A percentile compares a stretch with the other conserved stretches of the same genome.
phyloP scores from a whole-genome alignment of 2,888 invertebrate species.

The Xestoiulus laeticollis region DNA sequence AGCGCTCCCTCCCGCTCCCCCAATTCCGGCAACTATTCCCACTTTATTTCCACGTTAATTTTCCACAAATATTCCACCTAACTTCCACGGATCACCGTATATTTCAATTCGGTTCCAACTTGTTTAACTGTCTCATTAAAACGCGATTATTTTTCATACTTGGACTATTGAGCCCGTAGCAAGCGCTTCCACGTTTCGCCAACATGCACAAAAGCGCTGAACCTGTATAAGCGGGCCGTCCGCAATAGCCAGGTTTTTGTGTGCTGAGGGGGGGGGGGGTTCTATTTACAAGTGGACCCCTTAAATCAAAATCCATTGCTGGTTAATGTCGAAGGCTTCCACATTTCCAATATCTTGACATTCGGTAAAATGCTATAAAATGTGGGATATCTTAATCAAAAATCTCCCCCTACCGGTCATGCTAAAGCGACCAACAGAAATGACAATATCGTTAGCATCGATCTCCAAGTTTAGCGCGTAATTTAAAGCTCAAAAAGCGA shows the following conservation, averaged over 20 bases:
- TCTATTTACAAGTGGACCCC: constrained; percentile 13
- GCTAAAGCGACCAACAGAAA: not conserved
- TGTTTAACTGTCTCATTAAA: not conserved
- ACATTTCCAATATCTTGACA: not conserved
- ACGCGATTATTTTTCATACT: not conserved
- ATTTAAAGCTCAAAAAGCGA: constrained; percentile 47
- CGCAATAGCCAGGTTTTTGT: constrained; percentile 48
- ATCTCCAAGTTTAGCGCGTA: constrained; percentile 49
- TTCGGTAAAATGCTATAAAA: constrained; percentile 13
- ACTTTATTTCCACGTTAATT: not conserved
- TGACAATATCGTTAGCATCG: constrained; percentile 50
- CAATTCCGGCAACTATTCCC: not conserved
- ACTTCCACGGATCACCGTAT: not conserved
- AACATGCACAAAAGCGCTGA: constrained; percentile 45
- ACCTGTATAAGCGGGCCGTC: constrained; percentile 51
- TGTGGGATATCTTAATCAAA: constrained; percentile 46
- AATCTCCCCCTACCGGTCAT: constrained; percentile 49
- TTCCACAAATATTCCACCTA: not conserved
- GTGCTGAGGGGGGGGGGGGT: constrained; percentile 45
- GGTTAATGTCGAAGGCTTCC: not conserved
- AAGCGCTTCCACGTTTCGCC: constrained; percentile 45
- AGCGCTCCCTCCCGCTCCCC: constrained; percentile 42
- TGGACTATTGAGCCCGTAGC: not conserved
- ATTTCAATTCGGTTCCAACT: not conserved
- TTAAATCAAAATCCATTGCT: not conserved